Evolutionary conservation across 2,113 vertebrate genomes (phyloP).

Genomic region (Corvus hawaiiensis): DNA sequence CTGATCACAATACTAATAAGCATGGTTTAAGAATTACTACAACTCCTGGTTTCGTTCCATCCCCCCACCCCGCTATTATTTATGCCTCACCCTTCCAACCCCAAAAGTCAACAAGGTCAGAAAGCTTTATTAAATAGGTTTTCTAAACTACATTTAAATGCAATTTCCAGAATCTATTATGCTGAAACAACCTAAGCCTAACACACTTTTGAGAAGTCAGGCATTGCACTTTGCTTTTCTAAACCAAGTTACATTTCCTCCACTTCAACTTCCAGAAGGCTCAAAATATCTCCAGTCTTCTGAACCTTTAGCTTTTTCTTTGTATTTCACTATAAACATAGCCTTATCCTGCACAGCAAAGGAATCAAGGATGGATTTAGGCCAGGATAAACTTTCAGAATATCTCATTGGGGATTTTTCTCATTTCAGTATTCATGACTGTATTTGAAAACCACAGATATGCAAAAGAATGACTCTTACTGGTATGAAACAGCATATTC

Average conservation of each 20-base stretch:
- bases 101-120: neutral
- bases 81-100: neutral
- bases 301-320: neutral
- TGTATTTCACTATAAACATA: neutral
- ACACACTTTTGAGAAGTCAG: neutral
- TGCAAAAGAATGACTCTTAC: neutral
- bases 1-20: neutral
- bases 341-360: neutral
- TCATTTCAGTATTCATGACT: neutral
- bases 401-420: conserved; percentile 4
- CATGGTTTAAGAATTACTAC: neutral
- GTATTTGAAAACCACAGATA: conserved; percentile 33
- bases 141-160: neutral
- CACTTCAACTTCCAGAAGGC: neutral
- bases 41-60: neutral
- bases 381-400: conserved; percentile 18
- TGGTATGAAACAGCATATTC: neutral
- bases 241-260: neutral
- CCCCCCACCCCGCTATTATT: rapidly evolving
- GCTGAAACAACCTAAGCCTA: neutral
- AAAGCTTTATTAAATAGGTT: neutral
- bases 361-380: neutral
- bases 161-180: neutral
- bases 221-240: neutral
- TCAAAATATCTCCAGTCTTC: neutral